phyloP scores from a whole-genome alignment of 2,888 invertebrate species.

The Lathronympha strigana region DNA sequence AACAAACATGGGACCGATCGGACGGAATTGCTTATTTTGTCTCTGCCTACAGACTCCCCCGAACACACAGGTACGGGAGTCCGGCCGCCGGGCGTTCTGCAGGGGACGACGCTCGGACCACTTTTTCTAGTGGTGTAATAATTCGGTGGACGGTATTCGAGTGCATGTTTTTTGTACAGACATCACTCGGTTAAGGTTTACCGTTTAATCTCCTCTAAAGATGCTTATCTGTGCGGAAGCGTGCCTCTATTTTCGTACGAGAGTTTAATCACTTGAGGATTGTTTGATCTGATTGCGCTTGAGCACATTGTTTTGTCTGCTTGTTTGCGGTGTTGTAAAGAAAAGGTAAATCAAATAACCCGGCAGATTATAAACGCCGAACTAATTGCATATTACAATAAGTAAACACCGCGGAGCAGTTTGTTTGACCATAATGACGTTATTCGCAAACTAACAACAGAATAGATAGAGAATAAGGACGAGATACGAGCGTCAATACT shows the following conservation, averaged over 20 bases:
- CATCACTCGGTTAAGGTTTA: conserved; percentile 62
- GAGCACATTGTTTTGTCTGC: conserved; percentile 33
- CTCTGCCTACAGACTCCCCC: conserved; percentile 80
- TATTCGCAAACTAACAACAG: conserved; percentile 40
- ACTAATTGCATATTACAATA: conserved; percentile 43
- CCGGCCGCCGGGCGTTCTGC: conserved; percentile 66
- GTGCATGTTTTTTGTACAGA: conserved; percentile 67
- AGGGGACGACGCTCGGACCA: conserved; percentile 58
- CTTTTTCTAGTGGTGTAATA: conserved; percentile 65
- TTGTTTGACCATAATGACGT: conserved; percentile 42
- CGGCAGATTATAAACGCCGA: conserved; percentile 41
- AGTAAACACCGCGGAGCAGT: conserved; percentile 31
- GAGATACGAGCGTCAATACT: conserved; percentile 32
- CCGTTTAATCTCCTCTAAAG: conserved; percentile 70
- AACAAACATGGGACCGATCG: conserved; percentile 82
- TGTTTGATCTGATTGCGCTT: conserved; percentile 28
- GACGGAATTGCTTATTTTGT: conserved; percentile 84
- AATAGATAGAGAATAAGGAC: conserved; percentile 33
- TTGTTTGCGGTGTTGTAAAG: conserved; percentile 39
- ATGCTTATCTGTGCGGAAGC: conserved; percentile 67
- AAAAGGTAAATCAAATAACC: conserved; percentile 39
- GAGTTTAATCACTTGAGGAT: conserved; percentile 63
- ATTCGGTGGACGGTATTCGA: conserved; percentile 66
- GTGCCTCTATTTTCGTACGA: conserved; percentile 59
- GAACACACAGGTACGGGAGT: conserved; percentile 68